Percentiles rank a stretch among this genome's conserved stretches.
These are phyloP conservation scores for Heterodera filipjevi DNA, from an alignment of 2,888 invertebrate genomes.

Conservation along the genomic window DNA sequence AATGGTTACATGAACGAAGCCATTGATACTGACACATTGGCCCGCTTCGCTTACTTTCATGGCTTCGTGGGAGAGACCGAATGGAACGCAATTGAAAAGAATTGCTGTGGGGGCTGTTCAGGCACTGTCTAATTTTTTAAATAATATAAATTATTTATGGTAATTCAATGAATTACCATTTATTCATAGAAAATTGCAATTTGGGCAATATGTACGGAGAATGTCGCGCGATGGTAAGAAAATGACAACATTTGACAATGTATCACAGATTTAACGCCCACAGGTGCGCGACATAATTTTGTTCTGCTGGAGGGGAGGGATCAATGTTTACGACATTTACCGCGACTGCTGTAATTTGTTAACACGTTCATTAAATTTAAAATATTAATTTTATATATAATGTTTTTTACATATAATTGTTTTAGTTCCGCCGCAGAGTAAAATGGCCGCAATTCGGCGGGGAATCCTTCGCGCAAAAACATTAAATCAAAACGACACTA, in stretches of 20 bases:
- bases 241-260: not conserved
- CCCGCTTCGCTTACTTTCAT: slow-evolving; percentile 63
- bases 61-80: slow-evolving; percentile 62
- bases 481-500: not conserved
- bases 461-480: slow-evolving; percentile 38
- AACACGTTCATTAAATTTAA: not conserved
- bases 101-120: slow-evolving; percentile 59
- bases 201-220: slow-evolving; percentile 47
- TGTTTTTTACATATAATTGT: not conserved
- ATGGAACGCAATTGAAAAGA: slow-evolving; percentile 52
- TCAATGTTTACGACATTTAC: slow-evolving; percentile 57
- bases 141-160: not conserved
- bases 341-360: slow-evolving; percentile 29
- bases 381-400: not conserved
- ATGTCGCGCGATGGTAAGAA: slow-evolving; percentile 34
- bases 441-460: slow-evolving; percentile 50
- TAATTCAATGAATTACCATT: not conserved
- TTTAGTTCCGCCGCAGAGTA: slow-evolving; percentile 25
- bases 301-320: slow-evolving; percentile 59
- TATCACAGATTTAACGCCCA: not conserved
- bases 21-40: slow-evolving; percentile 61
- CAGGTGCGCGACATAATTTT: slow-evolving; percentile 51
- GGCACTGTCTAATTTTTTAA: slow-evolving; percentile 41
- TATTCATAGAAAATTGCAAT: slow-evolving; percentile 55
- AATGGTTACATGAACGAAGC: slow-evolving; percentile 62